Percentiles rank a stretch among this genome's conserved stretches.
Evolutionary conservation across 2,113 vertebrate genomes (phyloP).

Genomic region (Podiceps cristatus): DNA sequence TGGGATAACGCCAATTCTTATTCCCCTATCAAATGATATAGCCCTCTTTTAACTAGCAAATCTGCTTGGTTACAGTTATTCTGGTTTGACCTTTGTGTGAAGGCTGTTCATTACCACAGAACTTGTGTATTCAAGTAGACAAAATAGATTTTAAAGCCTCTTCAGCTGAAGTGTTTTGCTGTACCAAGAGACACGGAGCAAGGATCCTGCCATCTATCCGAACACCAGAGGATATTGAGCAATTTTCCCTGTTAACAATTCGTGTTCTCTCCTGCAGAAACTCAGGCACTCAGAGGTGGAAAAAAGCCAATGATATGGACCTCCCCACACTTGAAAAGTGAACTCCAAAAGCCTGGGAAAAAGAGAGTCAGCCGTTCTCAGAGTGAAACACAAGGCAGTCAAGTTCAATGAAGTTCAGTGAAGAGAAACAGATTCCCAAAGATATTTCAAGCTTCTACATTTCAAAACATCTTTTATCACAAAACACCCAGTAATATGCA

Average conservation of each 20-base stretch:
- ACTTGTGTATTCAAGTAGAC: not conserved
- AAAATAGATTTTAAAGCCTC: slow-evolving; percentile 41
- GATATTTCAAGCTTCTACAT: not conserved
- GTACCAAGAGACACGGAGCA: not conserved
- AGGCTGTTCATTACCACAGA: not conserved
- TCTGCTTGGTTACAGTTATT: not conserved
- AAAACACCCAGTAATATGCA: not conserved
- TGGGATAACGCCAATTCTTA: not conserved
- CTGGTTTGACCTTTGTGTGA: not conserved
- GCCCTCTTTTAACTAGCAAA: not conserved
- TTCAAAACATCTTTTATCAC: not conserved
- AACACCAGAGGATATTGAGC: not conserved
- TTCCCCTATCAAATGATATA: not conserved
- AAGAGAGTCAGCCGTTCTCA: not conserved
- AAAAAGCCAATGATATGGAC: not conserved
- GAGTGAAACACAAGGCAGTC: not conserved
- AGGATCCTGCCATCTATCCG: slow-evolving; percentile 13
- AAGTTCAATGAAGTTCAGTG: not conserved
- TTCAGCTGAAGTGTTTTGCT: slow-evolving; percentile 51
- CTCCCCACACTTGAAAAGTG: not conserved
- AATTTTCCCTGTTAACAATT: not conserved
- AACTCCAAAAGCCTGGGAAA: slow-evolving; percentile 42
- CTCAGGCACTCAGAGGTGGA: not conserved
- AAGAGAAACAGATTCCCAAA: slow-evolving; percentile 18
- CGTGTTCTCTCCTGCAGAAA: not conserved